Evolutionary conservation across 2,113 vertebrate species (phyloP).

Genomic region (Malurus melanocephalus): DNA sequence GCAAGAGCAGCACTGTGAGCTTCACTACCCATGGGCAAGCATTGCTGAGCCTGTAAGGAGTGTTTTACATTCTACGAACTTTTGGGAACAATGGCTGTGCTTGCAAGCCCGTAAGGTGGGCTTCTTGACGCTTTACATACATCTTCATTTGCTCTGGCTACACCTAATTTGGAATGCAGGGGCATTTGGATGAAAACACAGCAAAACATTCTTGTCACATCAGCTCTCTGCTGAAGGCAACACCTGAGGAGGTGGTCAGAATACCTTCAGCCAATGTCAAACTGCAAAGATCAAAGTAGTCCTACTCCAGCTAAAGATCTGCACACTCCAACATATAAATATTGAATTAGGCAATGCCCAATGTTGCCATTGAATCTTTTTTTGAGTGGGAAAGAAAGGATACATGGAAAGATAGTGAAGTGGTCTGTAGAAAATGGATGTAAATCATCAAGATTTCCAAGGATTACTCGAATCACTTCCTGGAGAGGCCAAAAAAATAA

Average conservation of each 20-base stretch:
- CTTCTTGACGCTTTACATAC: not conserved
- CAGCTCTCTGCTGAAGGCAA: not conserved
- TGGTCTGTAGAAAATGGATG: conserved; percentile 75
- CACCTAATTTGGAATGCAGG: rapidly evolving
- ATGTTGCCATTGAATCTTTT: not conserved
- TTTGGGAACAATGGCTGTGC: not conserved
- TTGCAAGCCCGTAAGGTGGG: rapidly evolving
- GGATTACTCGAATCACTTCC: conserved; percentile 73
- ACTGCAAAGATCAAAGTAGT: not conserved
- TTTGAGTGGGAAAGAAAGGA: conserved; percentile 66
- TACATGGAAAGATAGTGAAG: conserved; percentile 77
- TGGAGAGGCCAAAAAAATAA: conserved; percentile 26
- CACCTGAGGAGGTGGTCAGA: not conserved
- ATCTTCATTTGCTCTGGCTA: not conserved
- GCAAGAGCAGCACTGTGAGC: not conserved
- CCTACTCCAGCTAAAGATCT: not conserved
- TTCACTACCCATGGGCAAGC: not conserved
- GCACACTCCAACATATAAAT: not conserved
- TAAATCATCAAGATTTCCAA: conserved; percentile 72
- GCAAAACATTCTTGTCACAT: not conserved
- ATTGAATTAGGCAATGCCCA: not conserved
- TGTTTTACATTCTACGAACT: rapidly evolving
- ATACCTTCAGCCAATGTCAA: not conserved
- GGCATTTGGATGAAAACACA: not conserved
- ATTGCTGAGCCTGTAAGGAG: not conserved